phyloP scores from a whole-genome alignment of 2,888 invertebrate species.

The Amiota mariae region DNA sequence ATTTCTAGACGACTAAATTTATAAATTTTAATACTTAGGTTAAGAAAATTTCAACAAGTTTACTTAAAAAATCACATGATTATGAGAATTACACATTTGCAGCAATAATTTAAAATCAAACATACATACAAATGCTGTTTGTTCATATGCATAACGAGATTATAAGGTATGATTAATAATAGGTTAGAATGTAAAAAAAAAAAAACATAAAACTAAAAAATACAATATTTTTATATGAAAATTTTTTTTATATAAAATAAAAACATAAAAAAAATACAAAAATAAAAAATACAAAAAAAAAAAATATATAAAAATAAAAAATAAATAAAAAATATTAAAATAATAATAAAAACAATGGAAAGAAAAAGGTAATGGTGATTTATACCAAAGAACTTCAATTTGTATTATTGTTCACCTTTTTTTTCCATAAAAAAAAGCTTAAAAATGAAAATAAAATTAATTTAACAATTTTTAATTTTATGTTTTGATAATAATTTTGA shows the following conservation, averaged over 20 bases:
- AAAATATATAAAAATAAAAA: conserved; percentile 35
- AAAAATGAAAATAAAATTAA: conserved; percentile 16
- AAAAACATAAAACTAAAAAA: conserved; percentile 20
- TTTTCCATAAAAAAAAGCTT: neutral
- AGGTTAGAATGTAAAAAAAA: conserved; percentile 31
- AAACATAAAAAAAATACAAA: conserved; percentile 35
- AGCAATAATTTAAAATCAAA: conserved; percentile 27
- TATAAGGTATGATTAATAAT: conserved; percentile 25
- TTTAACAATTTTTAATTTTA: conserved; percentile 2
- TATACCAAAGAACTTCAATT: too few species aligned
- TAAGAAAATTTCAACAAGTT: conserved; percentile 28
- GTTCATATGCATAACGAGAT: conserved; percentile 13
- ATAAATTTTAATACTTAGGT: conserved; percentile 17
- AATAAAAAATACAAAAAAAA: conserved; percentile 27
- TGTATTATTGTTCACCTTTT: too few species aligned
- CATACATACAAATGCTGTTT: conserved; percentile 7
- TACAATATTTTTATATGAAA: conserved; percentile 3
- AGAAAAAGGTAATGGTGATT: too few species aligned
- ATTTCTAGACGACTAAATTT: conserved; percentile 19
- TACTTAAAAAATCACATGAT: conserved; percentile 19
- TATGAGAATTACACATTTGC: conserved; percentile 25
- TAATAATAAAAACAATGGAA: conserved; percentile 8
- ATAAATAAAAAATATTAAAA: conserved; percentile 29
- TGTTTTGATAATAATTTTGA: neutral
- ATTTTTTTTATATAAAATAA: conserved; percentile 34